A percentile compares a stretch with the other conserved stretches of the same genome.
Evolutionary conservation across 2,888 invertebrate genomes (phyloP).

Genomic region (Hetaerina titia): DNA sequence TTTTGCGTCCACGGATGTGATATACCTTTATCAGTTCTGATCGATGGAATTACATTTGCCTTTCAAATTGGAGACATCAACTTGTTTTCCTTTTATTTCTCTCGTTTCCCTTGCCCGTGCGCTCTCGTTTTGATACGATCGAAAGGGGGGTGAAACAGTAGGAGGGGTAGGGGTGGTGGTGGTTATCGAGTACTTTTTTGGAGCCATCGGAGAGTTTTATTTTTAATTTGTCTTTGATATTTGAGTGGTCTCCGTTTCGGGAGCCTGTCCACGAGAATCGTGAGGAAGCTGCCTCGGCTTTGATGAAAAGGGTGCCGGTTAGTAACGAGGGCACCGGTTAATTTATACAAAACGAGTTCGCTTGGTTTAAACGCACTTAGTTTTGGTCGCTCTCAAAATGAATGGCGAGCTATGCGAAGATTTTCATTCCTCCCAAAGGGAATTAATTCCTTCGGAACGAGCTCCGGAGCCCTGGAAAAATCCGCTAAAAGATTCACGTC

Average conservation of each 20-base stretch:
- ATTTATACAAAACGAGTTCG: conserved; percentile 21
- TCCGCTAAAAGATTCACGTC: conserved; percentile 26
- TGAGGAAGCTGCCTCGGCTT: conserved; percentile 4
- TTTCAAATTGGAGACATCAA: conserved; percentile 47
- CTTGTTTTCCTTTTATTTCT: background rate
- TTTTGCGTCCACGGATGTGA: background rate
- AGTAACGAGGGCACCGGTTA: conserved; percentile 20
- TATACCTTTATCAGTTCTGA: conserved; percentile 60
- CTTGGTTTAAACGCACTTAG: conserved; percentile 3
- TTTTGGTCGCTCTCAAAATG: background rate
- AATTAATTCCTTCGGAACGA: conserved; percentile 21
- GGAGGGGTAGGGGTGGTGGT: background rate
- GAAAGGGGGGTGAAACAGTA: background rate
- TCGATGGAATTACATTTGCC: conserved; percentile 57
- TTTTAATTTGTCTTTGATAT: conserved; percentile 55
- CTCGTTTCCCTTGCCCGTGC: background rate
- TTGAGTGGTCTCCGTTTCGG: conserved; percentile 36
- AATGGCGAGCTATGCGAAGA: conserved; percentile 1
- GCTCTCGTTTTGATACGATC: conserved; percentile 43
- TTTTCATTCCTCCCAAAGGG: background rate
- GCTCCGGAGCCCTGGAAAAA: background rate
- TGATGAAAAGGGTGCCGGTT: conserved; percentile 35
- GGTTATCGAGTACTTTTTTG: conserved; percentile 9
- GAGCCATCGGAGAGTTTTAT: conserved; percentile 21
- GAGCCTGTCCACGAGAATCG: background rate